Percentiles rank a stretch among this genome's conserved stretches.
phyloP scores from a whole-genome alignment of 2,888 invertebrate genomes.

The Hypomecis atomaria region DNA sequence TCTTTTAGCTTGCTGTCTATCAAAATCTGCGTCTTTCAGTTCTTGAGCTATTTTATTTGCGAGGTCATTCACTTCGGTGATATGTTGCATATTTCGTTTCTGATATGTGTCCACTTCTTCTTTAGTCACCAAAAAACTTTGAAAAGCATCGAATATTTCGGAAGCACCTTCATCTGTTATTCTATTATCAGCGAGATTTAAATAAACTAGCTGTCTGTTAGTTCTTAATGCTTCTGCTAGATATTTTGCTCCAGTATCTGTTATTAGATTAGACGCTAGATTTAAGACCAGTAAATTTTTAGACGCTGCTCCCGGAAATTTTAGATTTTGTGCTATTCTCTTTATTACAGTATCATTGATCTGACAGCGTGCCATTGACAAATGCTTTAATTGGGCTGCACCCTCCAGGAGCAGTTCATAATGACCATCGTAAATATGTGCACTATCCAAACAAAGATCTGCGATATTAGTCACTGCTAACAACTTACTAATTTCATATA shows the following conservation, averaged over 20 bases:
- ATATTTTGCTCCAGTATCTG: slow-evolving; percentile 55
- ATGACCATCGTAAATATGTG: neutral
- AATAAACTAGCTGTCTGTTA: slow-evolving; percentile 20
- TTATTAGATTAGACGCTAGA: slow-evolving; percentile 58
- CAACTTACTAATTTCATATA: slow-evolving; percentile 15
- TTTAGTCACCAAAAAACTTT: neutral
- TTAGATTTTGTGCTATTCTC: slow-evolving; percentile 10
- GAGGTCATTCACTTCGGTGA: neutral
- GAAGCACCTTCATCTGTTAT: slow-evolving; percentile 17
- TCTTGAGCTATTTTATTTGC: slow-evolving; percentile 2
- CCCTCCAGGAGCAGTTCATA: slow-evolving; percentile 16
- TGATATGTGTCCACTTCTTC: slow-evolving; percentile 9
- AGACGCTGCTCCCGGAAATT: slow-evolving; percentile 1
- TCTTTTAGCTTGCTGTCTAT: slow-evolving; percentile 3
- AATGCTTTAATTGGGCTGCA: neutral
- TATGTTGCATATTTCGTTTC: neutral
- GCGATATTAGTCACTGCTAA: neutral
- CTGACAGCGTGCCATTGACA: slow-evolving; percentile 22
- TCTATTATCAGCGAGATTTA: slow-evolving; percentile 22
- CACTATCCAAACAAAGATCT: slow-evolving; percentile 24
- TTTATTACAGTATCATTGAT: slow-evolving; percentile 10
- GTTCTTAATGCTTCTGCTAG: slow-evolving; percentile 55
- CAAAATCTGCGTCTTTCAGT: slow-evolving; percentile 3
- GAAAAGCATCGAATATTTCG: slow-evolving; percentile 11
- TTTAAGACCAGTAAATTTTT: slow-evolving; percentile 8